Base-by-base conservation (phyloP, 2,888 invertebrate species). In the Spodoptera exigua region DNA sequence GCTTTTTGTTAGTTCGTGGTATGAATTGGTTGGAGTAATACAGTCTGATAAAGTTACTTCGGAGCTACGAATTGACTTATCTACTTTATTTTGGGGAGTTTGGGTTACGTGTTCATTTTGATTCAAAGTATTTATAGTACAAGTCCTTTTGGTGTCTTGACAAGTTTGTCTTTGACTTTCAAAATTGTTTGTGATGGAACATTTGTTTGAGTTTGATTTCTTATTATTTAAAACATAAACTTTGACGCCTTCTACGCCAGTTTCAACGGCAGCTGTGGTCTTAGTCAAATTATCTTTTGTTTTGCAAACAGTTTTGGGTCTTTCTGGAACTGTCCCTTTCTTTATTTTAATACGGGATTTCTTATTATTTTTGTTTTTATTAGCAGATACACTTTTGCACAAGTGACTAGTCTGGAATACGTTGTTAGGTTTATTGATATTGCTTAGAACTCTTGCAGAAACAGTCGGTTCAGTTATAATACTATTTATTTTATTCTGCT, bases 61-160 rank as follows among this genome's bases (percentile, higher is more conserved):
- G 9, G 17, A 34, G 13, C 2, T 14, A n/a, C 17, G 14, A 9
- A n/a, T 61, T 5, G n/a, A 18, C 18, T 41, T 16, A 35, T 35
- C 12, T 36, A 13, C 37, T n/a, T 43, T 17, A 35, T 21, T 13
- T 9, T 46, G 12, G 27, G 14, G 2, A 16, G 16, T 2, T 16
- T 40, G 32, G 2, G 3, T 21, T 1, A 27, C 0, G 13, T 18
- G 21, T 16, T 27, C 0, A 2, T 45, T n/a, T 41, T 32, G 32
- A 9, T 9, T 36, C 14, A 32, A 34, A 34, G 47, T 9, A 47
- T 51, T 47, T 12, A 47, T 36, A 21, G 39, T 36, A 17, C 41
- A 63, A 14, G 37, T 43, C 13, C 13, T 58, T 14, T 58, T 57
- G 0, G 46, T 16, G 18, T 52, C 44, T 12, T 48, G 11, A 18